phyloP scores from a whole-genome alignment of 2,888 invertebrate genomes.

The Muscina levida region DNA sequence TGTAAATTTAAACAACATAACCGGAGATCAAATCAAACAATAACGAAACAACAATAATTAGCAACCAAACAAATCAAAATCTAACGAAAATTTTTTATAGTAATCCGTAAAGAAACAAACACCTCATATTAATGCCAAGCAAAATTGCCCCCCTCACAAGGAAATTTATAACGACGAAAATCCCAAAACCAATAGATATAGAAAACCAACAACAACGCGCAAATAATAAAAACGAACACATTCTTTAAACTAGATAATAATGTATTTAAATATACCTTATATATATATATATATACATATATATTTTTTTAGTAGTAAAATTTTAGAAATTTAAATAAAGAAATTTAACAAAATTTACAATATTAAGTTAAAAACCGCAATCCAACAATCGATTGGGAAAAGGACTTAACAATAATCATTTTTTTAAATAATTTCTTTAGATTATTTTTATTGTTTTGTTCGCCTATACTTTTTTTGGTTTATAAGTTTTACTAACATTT shows the following conservation, averaged over 20 bases:
- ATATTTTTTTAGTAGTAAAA: slow-evolving; percentile 27
- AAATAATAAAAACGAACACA: background rate
- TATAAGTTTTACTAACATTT: background rate
- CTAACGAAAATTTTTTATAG: slow-evolving; percentile 5
- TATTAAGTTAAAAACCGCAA: background rate
- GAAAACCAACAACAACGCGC: background rate
- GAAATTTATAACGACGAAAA: background rate
- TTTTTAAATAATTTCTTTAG: background rate
- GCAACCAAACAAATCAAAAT: slow-evolving; percentile 36
- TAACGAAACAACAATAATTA: slow-evolving; percentile 32
- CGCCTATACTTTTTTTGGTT: too few species aligned
- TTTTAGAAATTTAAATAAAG: background rate
- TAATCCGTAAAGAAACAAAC: background rate
- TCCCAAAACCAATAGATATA: background rate
- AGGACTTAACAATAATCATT: too few species aligned
- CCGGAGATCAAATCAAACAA: slow-evolving; percentile 11
- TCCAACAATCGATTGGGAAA: too few species aligned
- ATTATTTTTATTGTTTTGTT: background rate
- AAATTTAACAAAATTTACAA: background rate
- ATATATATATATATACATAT: background rate
- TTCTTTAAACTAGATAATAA: background rate
- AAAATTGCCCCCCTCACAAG: background rate
- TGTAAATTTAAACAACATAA: slow-evolving; percentile 47
- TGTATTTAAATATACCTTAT: background rate
- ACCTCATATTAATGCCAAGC: background rate